Percentiles rank a stretch among this genome's conserved stretches.
Evolutionary conservation across 2,888 invertebrate genomes (phyloP).

Genomic region (Cryptocheilus praepositus): DNA sequence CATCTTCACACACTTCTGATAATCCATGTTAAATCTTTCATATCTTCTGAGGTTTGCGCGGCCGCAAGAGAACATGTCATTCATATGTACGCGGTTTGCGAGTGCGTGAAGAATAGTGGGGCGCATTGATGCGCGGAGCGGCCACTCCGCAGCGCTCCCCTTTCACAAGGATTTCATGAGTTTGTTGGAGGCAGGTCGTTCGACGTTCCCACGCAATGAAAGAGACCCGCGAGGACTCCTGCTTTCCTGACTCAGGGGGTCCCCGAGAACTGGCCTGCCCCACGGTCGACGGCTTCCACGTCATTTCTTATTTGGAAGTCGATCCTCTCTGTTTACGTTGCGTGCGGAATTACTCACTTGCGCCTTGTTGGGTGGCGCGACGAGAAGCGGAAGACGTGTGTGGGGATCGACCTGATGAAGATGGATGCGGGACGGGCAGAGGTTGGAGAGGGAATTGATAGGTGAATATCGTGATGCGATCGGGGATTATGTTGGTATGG

Average conservation of each 20-base stretch:
- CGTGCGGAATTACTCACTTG: neutral
- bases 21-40: too few relatives aligned
- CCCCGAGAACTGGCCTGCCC: constrained; percentile 73
- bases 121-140: constrained; percentile 74
- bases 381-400: too few relatives aligned
- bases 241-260: constrained; percentile 62
- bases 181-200: constrained; percentile 47
- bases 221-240: constrained; percentile 39
- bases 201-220: neutral
- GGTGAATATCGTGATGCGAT: too few relatives aligned
- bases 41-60: too few relatives aligned
- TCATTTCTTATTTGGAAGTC: too few relatives aligned
- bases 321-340: neutral
- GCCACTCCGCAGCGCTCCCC: constrained; percentile 75
- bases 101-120: constrained; percentile 69
- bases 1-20: too few relatives aligned
- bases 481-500: too few relatives aligned
- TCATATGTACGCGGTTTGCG: constrained; percentile 61
- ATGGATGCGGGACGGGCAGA: too few relatives aligned
- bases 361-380: too few relatives aligned
- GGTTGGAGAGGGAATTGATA: too few relatives aligned
- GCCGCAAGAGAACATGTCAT: constrained; percentile 16
- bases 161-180: constrained; percentile 69
- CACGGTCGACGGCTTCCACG: constrained; percentile 54
- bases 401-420: too few relatives aligned